These are phyloP conservation scores for Laodelphax striatellus DNA, from an alignment of 1,140 invertebrate genomes.

Conservation along the genomic window DNA sequence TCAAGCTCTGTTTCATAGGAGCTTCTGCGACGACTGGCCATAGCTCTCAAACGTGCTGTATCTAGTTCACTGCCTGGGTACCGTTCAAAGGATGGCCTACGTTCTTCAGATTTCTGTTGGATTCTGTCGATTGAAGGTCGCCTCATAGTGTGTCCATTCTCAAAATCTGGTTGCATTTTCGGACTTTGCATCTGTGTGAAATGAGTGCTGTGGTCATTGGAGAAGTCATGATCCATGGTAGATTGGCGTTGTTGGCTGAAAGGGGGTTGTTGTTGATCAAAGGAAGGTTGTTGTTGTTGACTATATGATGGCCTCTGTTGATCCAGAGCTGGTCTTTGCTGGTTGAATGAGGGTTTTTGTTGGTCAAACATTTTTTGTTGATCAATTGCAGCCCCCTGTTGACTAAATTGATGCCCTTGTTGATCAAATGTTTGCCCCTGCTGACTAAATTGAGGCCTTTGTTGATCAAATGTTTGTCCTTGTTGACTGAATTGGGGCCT, in stretches of 20 bases:
- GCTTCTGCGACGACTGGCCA: not conserved
- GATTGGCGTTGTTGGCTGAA: too few relatives aligned
- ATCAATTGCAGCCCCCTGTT: too few relatives aligned
- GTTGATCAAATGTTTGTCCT: not conserved
- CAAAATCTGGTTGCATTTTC: too few relatives aligned
- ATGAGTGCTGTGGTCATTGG: too few relatives aligned
- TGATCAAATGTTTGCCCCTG: too few relatives aligned
- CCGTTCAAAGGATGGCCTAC: not conserved
- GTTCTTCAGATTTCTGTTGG: not conserved
- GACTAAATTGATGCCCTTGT: too few relatives aligned
- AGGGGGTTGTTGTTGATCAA: too few relatives aligned
- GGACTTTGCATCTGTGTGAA: too few relatives aligned
- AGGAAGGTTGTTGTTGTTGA: too few relatives aligned
- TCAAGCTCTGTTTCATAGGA: not conserved
- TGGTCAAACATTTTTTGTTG: slow-evolving; percentile 1
- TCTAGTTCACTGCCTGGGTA: not conserved
- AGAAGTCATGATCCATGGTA: too few relatives aligned
- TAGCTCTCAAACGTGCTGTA: not conserved
- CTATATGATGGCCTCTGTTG: too few relatives aligned
- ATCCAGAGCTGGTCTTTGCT: not conserved
- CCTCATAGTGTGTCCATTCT: not conserved
- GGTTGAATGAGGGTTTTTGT: not conserved
- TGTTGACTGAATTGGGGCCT: slow-evolving; percentile 29
- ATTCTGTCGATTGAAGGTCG: not conserved
- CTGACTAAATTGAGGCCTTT: too few relatives aligned